These are phyloP conservation scores for Pristionchus fissidentatus DNA, from an alignment of 2,888 invertebrate genomes.

Conservation along the genomic window DNA sequence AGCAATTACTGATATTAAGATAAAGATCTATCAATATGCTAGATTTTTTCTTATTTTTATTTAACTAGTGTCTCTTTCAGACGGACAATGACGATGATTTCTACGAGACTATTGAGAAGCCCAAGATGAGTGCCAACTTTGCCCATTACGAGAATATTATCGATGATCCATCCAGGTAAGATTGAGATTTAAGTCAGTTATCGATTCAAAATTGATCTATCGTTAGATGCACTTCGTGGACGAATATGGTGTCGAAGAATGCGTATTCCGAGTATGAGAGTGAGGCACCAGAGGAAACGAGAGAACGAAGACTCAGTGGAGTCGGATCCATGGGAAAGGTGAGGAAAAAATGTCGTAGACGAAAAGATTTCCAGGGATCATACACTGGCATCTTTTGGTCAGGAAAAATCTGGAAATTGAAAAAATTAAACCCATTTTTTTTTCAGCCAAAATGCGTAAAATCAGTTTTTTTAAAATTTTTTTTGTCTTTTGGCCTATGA, in stretches of 20 bases:
- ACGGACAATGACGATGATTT: slow-evolving; percentile 57
- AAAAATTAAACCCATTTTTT: too few species aligned
- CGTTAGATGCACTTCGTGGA: slow-evolving; percentile 45
- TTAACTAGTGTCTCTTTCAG: background rate
- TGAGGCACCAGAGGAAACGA: slow-evolving; percentile 15
- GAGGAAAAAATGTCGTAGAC: background rate
- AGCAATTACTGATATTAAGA: too few species aligned
- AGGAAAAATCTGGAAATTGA: too few species aligned
- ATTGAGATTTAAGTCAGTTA: background rate
- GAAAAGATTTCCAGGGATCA: background rate
- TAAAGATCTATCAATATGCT: too few species aligned
- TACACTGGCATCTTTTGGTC: too few species aligned
- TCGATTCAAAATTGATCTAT: background rate
- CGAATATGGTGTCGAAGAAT: slow-evolving; percentile 37
- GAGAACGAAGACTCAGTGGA: background rate
- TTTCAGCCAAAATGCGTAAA: too few species aligned
- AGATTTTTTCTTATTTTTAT: too few species aligned
- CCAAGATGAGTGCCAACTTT: slow-evolving; percentile 65
- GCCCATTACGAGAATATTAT: slow-evolving; percentile 73
- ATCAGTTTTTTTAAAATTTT: too few species aligned
- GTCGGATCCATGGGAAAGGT: background rate
- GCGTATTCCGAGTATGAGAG: slow-evolving; percentile 47
- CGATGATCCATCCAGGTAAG: slow-evolving; percentile 58
- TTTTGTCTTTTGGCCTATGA: too few species aligned
- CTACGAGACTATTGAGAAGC: slow-evolving; percentile 62